Evolutionary conservation across 2,888 invertebrate genomes (phyloP), one percentile per base, ranked within the genome.

Genomic region (Diarsia mendica): DNA sequence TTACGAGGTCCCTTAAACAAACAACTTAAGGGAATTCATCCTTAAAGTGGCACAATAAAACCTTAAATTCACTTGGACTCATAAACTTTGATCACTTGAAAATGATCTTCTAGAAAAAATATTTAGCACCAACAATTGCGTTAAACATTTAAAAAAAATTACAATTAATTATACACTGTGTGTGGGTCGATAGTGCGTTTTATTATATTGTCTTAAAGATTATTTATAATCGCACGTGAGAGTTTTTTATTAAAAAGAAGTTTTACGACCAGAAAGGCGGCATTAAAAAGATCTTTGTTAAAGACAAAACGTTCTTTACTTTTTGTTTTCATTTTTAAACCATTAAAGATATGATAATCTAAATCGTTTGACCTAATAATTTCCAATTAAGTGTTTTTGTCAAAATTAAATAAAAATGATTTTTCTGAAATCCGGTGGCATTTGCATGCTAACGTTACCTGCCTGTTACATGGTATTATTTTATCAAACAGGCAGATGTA

Each of bases 401-500:
- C 15, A 13, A 60, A 64, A n/a, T 13, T n/a, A 11, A 51, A 28
- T 2, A n/a, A 58, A 69, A 49, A 51, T 23, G 1, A 39, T 75
- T 68, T 64, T 75, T 39, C 55, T 60, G 23, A 44, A 72, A 68
- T 68, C 58, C 84, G 33, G 80, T 83, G 71, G 84, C 84, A 73
- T 83, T 81, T 74, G 69, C 75, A 82, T 88, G 86, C 86, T 28
- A 63, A 85, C 85, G 75, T 72, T 89, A 87, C 87, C 87, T 89
- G 91, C 90, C 89, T 89, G 90, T 89, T 90, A 90, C 89, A 79
- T 81, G 79, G 84, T 88, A 88, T 85, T 91, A 91, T 90, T 89
- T 91, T 93, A 93, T 94, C 94, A 90, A 90, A 92, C 87, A 91
- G 94, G 95, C 96, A 96, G 96, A 95, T 96, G 96, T 94, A 85